Base-by-base conservation (phyloP, 2,797 vertebrate species). In the Sus cebifrons region DNA sequence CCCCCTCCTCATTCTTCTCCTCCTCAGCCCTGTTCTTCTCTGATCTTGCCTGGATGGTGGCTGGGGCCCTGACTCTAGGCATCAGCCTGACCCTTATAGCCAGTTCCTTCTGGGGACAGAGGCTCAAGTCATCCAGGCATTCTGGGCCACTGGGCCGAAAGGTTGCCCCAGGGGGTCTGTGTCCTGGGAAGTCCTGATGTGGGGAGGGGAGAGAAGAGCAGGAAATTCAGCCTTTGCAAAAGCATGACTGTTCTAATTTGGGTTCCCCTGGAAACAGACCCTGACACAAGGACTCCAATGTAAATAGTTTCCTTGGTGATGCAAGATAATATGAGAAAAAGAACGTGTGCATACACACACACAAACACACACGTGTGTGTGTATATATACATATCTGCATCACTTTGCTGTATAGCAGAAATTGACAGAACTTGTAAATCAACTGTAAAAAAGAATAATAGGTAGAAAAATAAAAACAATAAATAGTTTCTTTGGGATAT, bases 151-250 rank as follows among this genome's bases (percentile, higher is more conserved):
- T 73, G 29, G 89, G 75, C 54, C 89, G 92, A 40, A 92, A 88
- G 58, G 84, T 40, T 49, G 73, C 60, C 77, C 27, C 0, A 0
- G 40, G 18, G 29, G 3, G 6, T 92, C 68, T 68, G 89, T 71
- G 40, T 40, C 70, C 84, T 54, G 96, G 90, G 74, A 98, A 97
- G 81, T 96, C 93, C 98, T 98, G 86, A 67, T 96, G 13, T 11
- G 86, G 86, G 67, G 15, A 73, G 23, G 16, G 68, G 40, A 91
- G 40, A 93, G 75, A 83, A 89, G 75, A 89, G 62, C 18, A 60
- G 85, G 62, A 16, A 8, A 64, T 17, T 83, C 9, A 70, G 88
- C 62, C 44, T 90, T 75, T 93, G 84, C 32, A 4, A 44, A 95
- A 44, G 56, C 27, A 11, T 2, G 21, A 3, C 6, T 40, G 18